Evolutionary conservation across 2,113 vertebrate species (phyloP), one percentile per base, ranked within the genome.

Genomic region (Himantopus leucocephalus): DNA sequence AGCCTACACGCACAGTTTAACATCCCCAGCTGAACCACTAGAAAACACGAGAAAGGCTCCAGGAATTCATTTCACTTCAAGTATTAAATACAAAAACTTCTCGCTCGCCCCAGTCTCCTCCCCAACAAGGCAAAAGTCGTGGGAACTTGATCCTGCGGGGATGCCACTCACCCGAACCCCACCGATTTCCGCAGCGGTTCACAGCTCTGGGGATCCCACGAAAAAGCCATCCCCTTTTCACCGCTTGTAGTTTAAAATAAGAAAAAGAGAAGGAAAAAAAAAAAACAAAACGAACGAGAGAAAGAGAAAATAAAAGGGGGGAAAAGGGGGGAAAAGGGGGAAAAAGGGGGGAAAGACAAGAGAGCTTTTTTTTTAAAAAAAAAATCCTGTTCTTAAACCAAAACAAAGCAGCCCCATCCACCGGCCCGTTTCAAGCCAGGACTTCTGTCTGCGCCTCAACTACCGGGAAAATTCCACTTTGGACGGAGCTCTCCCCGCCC

Each of bases 251-350:
- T 24, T 30, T 14, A 22, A 32, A 66, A 41, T 5, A 15, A 39
- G 17, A 12, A 18, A 10, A 35, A 29, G 12, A 20, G 24, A 6
- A 8, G 12, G 2, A 2, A 1, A 6, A 2, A 2, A 2, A 5
- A 2, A 7, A 8, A 4, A 9, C 5, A 5, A 21, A 7, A 24
- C 3, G 6, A 9, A 4, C 20, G 2, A 1, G 5, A 8, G 18
- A 8, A 12, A n/a, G 30, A 22, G 11, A 14, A 17, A 6, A 12
- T 8, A n/a, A 26, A 14, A 39, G 9, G 6, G 8, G 12, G 35
- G 7, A 35, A 6, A 10, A 9, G 7, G 6, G 5, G 12, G 15
- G 60, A 29, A 12, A 8, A n/a, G n/a, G n/a, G 12, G 6, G 8
- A 5, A 6, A 9, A 16, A 20, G 10, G 14, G 27, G 3, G 26